These are phyloP conservation scores for Zingel zingel DNA, from an alignment of 2,113 vertebrate species.

Conservation along the genomic window DNA sequence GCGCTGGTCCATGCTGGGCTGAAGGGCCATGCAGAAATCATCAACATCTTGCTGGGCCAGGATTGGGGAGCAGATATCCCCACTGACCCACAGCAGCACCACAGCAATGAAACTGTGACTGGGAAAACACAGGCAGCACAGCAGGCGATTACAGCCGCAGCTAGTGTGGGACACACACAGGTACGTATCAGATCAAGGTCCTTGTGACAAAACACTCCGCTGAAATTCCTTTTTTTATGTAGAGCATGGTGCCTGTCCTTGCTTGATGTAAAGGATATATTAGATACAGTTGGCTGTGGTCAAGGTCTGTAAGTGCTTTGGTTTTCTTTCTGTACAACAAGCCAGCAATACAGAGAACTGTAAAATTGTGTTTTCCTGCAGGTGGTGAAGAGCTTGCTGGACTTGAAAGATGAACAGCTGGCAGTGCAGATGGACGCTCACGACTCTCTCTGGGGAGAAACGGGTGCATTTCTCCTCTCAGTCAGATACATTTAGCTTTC, in stretches of 20 bases:
- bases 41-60: conserved; percentile 87
- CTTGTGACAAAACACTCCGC: conserved; percentile 5
- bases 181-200: conserved; percentile 73
- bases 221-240: conserved; percentile 19
- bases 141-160: conserved; percentile 90
- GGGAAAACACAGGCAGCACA: conserved; percentile 85
- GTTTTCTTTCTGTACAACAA: conserved; percentile 49
- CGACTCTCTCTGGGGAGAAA: conserved; percentile 98
- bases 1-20: conserved; percentile 92
- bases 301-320: conserved; percentile 44
- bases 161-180: conserved; percentile 93
- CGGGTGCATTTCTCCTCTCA: conserved; percentile 86
- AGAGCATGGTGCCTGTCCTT: conserved; percentile 4
- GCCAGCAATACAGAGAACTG: conserved; percentile 47
- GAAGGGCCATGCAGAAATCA: conserved; percentile 90
- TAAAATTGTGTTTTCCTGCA: conserved; percentile 80
- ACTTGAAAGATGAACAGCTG: conserved; percentile 85
- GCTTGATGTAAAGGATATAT: conserved; percentile 36
- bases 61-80: conserved; percentile 83
- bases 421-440: conserved; percentile 90
- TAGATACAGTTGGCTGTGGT: conserved; percentile 40
- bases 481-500: conserved; percentile 74
- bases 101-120: conserved; percentile 57
- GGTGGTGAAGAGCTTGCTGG: conserved; percentile 92
- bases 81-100: conserved; percentile 74